Evolutionary conservation across 1,140 invertebrate species (phyloP), one percentile per base, ranked within the genome.

Genomic region (Maconellicoccus hirsutus): DNA sequence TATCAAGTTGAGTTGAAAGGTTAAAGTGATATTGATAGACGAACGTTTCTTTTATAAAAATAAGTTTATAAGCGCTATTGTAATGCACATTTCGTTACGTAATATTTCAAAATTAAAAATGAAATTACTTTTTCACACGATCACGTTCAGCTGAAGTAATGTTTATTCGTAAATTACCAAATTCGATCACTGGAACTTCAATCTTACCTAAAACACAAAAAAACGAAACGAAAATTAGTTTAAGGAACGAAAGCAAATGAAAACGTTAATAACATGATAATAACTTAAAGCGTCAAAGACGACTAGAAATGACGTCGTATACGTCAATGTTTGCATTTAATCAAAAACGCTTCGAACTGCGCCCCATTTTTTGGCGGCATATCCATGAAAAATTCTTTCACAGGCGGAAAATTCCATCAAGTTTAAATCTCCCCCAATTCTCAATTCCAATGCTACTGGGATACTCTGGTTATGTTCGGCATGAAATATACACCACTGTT

Each of bases 371-470:
- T 52, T 52, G 2, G 6, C 42, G 10, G 12, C 42, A 14, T 16
- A 52, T 52, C 12, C 42, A 16, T 16, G 10, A 2, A 52, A 52
- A 52, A 52, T 52, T 52, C 42, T 52, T 52, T 52, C 42, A 52
- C n/a, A 52, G 16, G 42, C 42, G 42, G 42, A 52, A 52, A 52
- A 52, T 52, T 52, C 42, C 42, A 52, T 52, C 42, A 52, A 52
- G 12, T 52, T 52, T 16, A 52, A 19, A 52, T 33, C 29, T 33
- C 29, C 42, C 42, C 42, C 42, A 52, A 19, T 52, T 52, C n/a
- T 19, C 42, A 16, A 52, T 52, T 52, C 42, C 42, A 19, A 52
- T 52, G 42, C 42, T 52, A 3, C 42, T 19, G 42, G 42, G 42
- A 19, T 52, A 52, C 42, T 19, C 29, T 33, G 29, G 29, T 33